A percentile compares a stretch with the other conserved stretches of the same genome.
Evolutionary conservation across 2,797 vertebrate species (phyloP).

Genomic region (Fistularia tabacaria): DNA sequence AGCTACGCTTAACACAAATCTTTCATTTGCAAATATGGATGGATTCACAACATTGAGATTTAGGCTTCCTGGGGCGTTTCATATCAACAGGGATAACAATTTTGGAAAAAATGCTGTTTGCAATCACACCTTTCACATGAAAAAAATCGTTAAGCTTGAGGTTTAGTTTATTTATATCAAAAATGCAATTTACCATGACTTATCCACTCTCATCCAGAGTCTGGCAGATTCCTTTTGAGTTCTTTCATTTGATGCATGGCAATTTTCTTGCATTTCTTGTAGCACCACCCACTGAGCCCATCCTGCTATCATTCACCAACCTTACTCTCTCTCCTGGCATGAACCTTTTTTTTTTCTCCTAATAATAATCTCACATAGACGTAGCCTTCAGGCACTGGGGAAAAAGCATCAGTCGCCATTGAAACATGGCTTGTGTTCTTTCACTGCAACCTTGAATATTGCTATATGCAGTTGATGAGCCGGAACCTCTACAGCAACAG

Average conservation of each 20-base stretch:
- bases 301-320: slow-evolving; percentile 21
- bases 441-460: slow-evolving; percentile 16
- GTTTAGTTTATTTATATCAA: no score
- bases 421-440: slow-evolving; percentile 7
- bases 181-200: neutral
- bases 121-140: no score
- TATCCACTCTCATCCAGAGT: neutral
- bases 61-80: no score
- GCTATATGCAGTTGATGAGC: neutral
- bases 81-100: no score
- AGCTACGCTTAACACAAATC: no score
- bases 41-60: no score
- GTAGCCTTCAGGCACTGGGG: slow-evolving; percentile 25
- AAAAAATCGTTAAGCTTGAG: no score
- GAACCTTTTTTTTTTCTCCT: slow-evolving; percentile 8
- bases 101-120: no score
- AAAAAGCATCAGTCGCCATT: slow-evolving; percentile 13
- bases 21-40: no score
- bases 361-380: slow-evolving; percentile 18
- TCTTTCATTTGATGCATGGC: no score
- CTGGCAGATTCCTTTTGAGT: neutral
- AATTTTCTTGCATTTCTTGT: no score
- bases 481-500: neutral
- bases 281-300: neutral
- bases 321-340: slow-evolving; percentile 8